Evolutionary conservation across 1,140 invertebrate genomes (phyloP), one percentile per base, ranked within the genome.

Genomic region (Drosophila burlai): DNA sequence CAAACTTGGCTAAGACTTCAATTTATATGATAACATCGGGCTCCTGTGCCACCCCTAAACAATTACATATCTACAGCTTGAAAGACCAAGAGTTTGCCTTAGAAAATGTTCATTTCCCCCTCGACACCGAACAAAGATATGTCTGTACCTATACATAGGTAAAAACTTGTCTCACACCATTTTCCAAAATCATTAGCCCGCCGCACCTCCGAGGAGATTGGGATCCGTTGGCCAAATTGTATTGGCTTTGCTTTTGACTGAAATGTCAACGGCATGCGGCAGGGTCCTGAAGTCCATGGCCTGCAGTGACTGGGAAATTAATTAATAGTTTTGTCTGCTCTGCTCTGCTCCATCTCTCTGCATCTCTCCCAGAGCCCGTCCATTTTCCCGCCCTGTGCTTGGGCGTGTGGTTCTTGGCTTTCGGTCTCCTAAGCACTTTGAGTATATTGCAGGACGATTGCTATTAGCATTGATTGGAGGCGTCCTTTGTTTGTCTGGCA

Each of bases 381-480:
- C 36, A 15, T 40, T 55, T 67, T 18, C 49, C 29, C 40, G 45
- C 26, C 18, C 59, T 57, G 40, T 43, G 59, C 21, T 8, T 45
- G 65, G 38, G 29, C 66, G 60, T 71, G 71, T 61, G 54, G 57
- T 63, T 80, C 79, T 78, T 81, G 84, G 84, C 81, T 78, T 89
- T 89, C 76, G 84, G 85, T 84, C 84, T 89, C 72, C 74, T 52
- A 83, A 87, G 85, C 84, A 84, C 69, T 81, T 81, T 79, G 77
- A 75, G 77, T 21, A 65, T 75, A 63, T 47, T 64, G 59, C 77
- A 67, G 72, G 65, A 72, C 76, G 59, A 66, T 87, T 89, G 81
- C 84, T 69, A 89, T 89, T 87, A 87, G 81, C 81, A 68, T 89
- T 84, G 85, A 87, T 87, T 89, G 84, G 69, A 81, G 81, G 59